Evolutionary conservation across 2,888 invertebrate species (phyloP).

Genomic region (Capitulum mitella): DNA sequence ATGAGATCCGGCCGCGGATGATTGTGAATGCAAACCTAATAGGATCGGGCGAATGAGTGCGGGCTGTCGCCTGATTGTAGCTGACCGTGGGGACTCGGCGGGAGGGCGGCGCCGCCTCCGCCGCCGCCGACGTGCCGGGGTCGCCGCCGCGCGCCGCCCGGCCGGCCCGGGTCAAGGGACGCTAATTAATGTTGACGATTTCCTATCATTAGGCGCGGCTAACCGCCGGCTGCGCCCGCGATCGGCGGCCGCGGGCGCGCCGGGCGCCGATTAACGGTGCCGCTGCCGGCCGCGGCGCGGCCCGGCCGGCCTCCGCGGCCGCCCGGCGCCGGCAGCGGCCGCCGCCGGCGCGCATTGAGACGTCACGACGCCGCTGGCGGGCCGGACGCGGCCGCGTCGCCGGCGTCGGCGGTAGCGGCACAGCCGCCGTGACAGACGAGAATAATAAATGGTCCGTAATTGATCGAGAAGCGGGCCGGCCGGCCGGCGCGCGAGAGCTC

Average conservation of each 20-base stretch:
- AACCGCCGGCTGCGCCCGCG: neutral
- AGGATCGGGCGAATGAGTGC: neutral
- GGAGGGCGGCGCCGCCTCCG: neutral
- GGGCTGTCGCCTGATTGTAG: neutral
- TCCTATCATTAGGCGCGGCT: conserved; percentile 15
- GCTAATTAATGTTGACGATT: conserved; percentile 24
- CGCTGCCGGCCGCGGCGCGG: neutral
- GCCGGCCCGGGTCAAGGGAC: neutral
- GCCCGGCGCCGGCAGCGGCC: neutral
- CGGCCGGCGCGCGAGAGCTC: neutral
- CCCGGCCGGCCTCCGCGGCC: neutral
- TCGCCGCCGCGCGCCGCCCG: neutral
- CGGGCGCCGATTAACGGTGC: conserved; percentile 11
- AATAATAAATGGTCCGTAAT: conserved; percentile 6
- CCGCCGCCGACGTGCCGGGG: neutral
- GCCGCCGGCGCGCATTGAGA: neutral
- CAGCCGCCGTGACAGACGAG: too few relatives aligned
- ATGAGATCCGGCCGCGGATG: neutral
- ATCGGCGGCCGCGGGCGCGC: neutral
- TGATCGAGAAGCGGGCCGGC: neutral
- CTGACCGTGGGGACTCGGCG: neutral
- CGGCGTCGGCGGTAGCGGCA: too few relatives aligned
- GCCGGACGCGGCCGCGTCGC: neutral
- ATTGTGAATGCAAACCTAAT: conserved; percentile 9
- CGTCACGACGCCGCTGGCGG: neutral